These are phyloP conservation scores for Amphiura filiformis DNA, from an alignment of 35 echinoderm and acorn worm genomes.

Conservation along the genomic window DNA sequence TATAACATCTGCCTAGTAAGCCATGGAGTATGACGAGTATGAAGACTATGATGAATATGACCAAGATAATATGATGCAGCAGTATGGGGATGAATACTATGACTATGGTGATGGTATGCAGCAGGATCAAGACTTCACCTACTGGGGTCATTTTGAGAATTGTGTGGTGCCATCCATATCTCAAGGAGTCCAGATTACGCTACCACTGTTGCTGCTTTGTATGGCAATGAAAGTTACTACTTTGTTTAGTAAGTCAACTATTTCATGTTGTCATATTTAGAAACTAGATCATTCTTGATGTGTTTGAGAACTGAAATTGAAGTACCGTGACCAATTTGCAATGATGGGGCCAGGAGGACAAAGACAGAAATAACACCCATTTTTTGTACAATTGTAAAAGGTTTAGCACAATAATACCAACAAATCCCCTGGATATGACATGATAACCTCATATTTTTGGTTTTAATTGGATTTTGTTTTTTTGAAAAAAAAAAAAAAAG, in stretches of 20 bases:
- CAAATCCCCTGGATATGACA: too few species aligned
- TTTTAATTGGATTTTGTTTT: too few species aligned
- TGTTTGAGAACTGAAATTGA: background rate
- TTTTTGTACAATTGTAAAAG: too few species aligned
- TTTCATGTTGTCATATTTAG: background rate
- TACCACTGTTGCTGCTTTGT: conserved; percentile 55
- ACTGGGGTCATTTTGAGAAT: conserved; percentile 50
- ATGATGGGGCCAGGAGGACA: background rate
- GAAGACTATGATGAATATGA: background rate
- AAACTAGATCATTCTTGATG: background rate
- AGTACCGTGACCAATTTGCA: background rate
- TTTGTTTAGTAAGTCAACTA: conserved; percentile 46
- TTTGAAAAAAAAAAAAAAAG: too few species aligned
- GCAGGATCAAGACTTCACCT: conserved; percentile 16
- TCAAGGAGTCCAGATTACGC: conserved; percentile 66
- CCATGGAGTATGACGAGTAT: background rate
- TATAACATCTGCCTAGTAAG: background rate
- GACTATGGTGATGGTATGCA: conserved; percentile 25
- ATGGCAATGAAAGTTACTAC: conserved; percentile 41
- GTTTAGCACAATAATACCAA: too few species aligned
- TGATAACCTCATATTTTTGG: too few species aligned
- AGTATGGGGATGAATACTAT: conserved; percentile 46
- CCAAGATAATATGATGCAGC: conserved; percentile 13
- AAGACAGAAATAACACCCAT: too few species aligned
- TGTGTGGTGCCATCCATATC: conserved; percentile 48